Base-by-base conservation (phyloP, 2,888 invertebrate species). In the Volucella inflata region DNA sequence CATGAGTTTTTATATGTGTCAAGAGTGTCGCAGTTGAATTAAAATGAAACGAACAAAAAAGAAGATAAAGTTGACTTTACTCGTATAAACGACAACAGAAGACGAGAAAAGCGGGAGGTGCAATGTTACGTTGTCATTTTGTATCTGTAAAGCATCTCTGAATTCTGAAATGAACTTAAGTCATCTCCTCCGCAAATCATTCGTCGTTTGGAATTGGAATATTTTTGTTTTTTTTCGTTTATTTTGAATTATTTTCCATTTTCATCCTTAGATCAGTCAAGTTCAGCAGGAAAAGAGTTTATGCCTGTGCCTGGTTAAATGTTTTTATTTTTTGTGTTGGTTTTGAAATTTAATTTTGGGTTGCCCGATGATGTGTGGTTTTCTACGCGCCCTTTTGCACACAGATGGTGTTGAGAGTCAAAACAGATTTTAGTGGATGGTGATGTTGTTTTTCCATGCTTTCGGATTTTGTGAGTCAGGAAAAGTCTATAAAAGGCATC, bases 1-100 rank as follows among this genome's bases (percentile, higher is more conserved):
- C 64, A 59, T 81, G 77, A 67, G 85, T 85, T 85, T 85, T 85
- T 85, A 85, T 85, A 85, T 85, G 81, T 85, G 85, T 85, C 85
- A 85, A 85, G 85, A 81, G 85, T 85, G 81, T 77, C 81, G 85
- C 68, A 85, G 72, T 85, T 81, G 70, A 81, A 72, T 77, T 80
- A 79, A 74, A 67, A 76, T 64, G 50, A 65, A 67, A 51, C 46
- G 36, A 77, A 59, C 17, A 40, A 55, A 46, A 70, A 12, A 38
- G 57, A 17, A 14, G 70, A 74, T 36, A 77, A 64, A 40, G 17
- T 21, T 2, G 46, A 72, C 12, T 67, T 30, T 30, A n/a, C n/a
- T n/a, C n/a, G n/a, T n/a, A 30, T 21, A 62, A 83, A 62, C 46
- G 55, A 74, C 46, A 55, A 36, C 16, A 21, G 70, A 51, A 30